Evolutionary conservation across 2,888 invertebrate genomes (phyloP).

Genomic region (Eudemis profundana): DNA sequence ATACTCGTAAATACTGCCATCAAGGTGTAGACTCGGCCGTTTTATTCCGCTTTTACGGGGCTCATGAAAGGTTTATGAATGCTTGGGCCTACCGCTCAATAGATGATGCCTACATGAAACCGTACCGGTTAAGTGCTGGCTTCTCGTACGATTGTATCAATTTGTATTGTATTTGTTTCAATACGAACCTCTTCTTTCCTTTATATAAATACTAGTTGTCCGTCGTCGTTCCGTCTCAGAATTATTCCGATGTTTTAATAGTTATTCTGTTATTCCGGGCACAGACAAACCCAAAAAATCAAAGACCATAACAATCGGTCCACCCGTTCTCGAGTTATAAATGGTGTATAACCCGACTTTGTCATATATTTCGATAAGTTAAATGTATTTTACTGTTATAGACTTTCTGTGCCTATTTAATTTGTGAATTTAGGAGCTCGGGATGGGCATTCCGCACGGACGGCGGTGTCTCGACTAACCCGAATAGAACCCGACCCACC

Average conservation of each 20-base stretch:
- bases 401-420: background rate
- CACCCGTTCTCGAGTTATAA: background rate
- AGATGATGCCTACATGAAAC: background rate
- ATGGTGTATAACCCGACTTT: too few relatives aligned
- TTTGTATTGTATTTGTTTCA: too few relatives aligned
- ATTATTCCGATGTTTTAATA: too few relatives aligned
- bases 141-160: background rate
- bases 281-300: too few relatives aligned
- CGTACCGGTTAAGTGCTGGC: too few relatives aligned
- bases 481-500: background rate
- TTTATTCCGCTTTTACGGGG: conserved; percentile 32
- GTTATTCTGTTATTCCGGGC: too few relatives aligned
- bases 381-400: background rate
- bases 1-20: conserved; percentile 39
- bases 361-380: too few relatives aligned
- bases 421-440: background rate
- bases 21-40: conserved; percentile 34
- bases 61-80: conserved; percentile 25
- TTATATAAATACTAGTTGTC: too few relatives aligned
- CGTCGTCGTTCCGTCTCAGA: too few relatives aligned
- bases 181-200: too few relatives aligned
- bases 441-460: background rate
- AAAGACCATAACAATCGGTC: too few relatives aligned
- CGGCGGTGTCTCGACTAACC: background rate
- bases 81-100: conserved; percentile 8